These are phyloP conservation scores for Trinorchestia longiramus DNA, from an alignment of 1,140 invertebrate genomes.

Conservation along the genomic window DNA sequence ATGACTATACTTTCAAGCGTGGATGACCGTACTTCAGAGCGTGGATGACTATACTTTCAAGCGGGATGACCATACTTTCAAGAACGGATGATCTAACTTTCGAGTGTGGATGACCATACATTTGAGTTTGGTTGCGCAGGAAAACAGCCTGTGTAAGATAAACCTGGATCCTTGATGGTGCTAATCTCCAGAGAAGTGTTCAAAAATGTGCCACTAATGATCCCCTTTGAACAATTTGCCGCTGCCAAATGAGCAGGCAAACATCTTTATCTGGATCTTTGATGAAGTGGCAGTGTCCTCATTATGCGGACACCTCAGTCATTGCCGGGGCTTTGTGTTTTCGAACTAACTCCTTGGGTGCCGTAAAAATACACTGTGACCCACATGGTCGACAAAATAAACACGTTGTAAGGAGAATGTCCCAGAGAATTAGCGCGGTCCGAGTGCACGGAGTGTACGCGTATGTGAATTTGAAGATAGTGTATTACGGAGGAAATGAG, in stretches of 20 bases:
- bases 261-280: conserved; percentile 9
- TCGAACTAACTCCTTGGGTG: not conserved
- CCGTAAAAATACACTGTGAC: not conserved
- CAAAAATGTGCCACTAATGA: conserved; percentile 8
- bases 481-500: no score
- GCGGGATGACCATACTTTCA: no score
- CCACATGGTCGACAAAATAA: not conserved
- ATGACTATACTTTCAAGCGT: no score
- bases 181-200: not conserved
- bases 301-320: not conserved
- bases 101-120: no score
- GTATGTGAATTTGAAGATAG: no score
- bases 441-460: no score
- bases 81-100: no score
- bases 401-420: not conserved
- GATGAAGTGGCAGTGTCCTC: not conserved
- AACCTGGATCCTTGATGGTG: not conserved
- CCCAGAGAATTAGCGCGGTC: not conserved
- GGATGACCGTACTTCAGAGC: no score
- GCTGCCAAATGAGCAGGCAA: conserved; percentile 5
- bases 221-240: not conserved
- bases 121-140: not conserved
- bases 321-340: not conserved
- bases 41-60: no score
- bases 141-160: not conserved